phyloP scores from a whole-genome alignment of 1,140 invertebrate genomes.

The Argopecten irradians region DNA sequence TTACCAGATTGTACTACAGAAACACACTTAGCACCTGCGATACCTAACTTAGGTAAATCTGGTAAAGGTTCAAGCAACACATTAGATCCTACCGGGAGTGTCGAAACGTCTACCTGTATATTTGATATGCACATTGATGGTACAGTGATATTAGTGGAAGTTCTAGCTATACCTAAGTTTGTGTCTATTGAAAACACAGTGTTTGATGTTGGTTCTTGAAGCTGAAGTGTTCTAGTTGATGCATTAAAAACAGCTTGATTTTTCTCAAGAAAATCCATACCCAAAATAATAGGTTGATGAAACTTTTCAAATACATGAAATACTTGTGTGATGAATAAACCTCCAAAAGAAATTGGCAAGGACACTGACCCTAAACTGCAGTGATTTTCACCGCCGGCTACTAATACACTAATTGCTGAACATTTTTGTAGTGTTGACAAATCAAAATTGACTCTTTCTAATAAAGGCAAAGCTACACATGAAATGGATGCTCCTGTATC shows the following conservation, averaged over 20 bases:
- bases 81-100: neutral
- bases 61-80: constrained; percentile 34
- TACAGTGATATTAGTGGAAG: neutral
- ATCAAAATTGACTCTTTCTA: constrained; percentile 29
- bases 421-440: neutral
- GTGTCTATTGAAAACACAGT: constrained; percentile 23
- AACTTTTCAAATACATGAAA: constrained; percentile 42
- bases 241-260: constrained; percentile 29
- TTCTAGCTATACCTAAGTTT: constrained; percentile 35
- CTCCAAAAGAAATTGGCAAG: constrained; percentile 28
- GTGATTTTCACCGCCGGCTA: constrained; percentile 35
- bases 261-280: constrained; percentile 36
- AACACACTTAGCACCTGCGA: constrained; percentile 46
- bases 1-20: constrained; percentile 3
- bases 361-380: constrained; percentile 30
- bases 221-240: neutral
- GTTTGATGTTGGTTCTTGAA: neutral
- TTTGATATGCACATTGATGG: neutral
- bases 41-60: constrained; percentile 27
- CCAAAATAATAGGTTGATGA: constrained; percentile 43
- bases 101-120: constrained; percentile 28
- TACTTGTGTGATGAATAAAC: neutral
- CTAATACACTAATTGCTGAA: neutral
- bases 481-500: constrained; percentile 48
- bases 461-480: constrained; percentile 30